These are phyloP conservation scores for Ridgeia piscesae DNA, from an alignment of 1,140 invertebrate genomes.

Conservation along the genomic window DNA sequence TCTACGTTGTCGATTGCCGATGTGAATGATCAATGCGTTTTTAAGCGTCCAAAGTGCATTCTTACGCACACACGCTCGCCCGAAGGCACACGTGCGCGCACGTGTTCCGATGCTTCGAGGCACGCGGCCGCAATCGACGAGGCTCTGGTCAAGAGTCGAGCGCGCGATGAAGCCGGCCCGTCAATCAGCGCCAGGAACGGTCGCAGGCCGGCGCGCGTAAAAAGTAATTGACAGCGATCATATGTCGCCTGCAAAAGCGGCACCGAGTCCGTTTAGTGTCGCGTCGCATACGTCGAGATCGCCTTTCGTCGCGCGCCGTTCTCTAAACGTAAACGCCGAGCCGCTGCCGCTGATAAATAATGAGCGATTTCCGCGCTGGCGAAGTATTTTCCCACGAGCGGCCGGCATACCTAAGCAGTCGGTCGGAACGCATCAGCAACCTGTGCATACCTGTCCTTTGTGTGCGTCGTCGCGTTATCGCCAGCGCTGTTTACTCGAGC, in stretches of 20 bases:
- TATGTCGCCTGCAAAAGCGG: not conserved
- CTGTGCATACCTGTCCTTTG: not conserved
- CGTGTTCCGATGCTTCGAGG: not conserved
- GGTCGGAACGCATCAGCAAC: not conserved
- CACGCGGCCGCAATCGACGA: not conserved
- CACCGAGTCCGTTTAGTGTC: not conserved
- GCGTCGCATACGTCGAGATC: not conserved
- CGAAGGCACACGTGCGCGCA: not conserved
- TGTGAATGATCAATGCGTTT: not conserved
- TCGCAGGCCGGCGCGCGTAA: too few species aligned
- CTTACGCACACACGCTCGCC: not conserved
- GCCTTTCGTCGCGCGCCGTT: not conserved
- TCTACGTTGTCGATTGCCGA: not conserved
- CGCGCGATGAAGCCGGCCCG: not conserved
- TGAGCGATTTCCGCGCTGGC: not conserved
- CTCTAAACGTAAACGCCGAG: not conserved
- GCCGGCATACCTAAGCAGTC: not conserved
- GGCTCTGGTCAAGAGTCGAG: not conserved
- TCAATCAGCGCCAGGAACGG: not conserved
- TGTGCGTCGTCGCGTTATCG: not conserved
- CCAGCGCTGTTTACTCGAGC: not conserved
- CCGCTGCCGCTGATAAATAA: not conserved
- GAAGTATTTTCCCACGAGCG: not conserved
- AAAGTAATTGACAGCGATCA: conserved; percentile 2
- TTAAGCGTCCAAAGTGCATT: too few species aligned